A percentile compares a stretch with the other conserved stretches of the same genome.
These are phyloP conservation scores for Chionis minor DNA, from an alignment of 2,113 vertebrate genomes.

Conservation along the genomic window DNA sequence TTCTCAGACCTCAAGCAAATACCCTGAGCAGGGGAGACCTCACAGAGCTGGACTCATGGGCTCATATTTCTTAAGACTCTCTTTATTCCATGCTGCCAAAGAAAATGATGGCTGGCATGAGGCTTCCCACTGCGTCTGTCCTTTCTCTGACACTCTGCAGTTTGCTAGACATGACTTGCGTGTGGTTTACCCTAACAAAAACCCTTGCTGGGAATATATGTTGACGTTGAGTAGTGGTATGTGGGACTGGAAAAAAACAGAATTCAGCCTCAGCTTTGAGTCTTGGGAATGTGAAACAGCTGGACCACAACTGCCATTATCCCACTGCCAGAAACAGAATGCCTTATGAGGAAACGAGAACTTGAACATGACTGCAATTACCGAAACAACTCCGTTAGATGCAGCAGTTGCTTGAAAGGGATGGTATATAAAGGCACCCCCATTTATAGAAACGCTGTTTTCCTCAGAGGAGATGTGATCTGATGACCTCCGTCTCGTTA, in stretches of 20 bases:
- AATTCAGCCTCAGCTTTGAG: neutral
- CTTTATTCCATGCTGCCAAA: neutral
- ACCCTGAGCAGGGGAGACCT: neutral
- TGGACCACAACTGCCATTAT: neutral
- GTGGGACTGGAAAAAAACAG: neutral
- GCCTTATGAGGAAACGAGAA: neutral
- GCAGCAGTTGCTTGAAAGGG: neutral
- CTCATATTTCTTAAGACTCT: neutral
- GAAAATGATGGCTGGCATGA: neutral
- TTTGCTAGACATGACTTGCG: neutral
- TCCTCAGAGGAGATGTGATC: neutral
- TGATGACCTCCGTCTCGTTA: neutral
- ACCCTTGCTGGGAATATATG: neutral
- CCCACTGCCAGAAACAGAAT: neutral
- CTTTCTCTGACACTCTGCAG: neutral
- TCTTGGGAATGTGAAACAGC: neutral
- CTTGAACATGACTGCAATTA: neutral
- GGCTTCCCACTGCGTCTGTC: neutral
- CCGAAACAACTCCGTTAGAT: neutral
- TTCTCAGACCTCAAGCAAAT: neutral
- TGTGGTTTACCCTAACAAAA: neutral
- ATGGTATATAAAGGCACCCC: neutral
- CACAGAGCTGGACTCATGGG: neutral
- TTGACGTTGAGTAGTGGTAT: neutral
- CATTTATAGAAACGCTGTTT: neutral